Percentiles rank a stretch among this genome's conserved stretches.
Conservation (phyloP, 2,113 vertebrate species). For the Neopipo cinnamomea region DNA sequence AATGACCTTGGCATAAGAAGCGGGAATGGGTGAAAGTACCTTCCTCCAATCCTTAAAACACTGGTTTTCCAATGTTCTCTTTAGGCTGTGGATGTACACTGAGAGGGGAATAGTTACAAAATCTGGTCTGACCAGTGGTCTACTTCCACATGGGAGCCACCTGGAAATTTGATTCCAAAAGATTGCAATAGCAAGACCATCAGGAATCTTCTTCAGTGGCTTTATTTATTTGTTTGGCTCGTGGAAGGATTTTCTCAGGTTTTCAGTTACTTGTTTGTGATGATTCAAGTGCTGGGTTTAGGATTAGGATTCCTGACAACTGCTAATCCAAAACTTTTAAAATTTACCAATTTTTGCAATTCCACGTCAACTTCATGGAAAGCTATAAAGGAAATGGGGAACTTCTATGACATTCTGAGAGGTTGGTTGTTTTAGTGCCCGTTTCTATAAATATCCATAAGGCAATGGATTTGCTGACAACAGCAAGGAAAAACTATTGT, state of each 20-base stretch:
- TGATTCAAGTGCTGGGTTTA: not conserved
- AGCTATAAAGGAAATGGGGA: not conserved
- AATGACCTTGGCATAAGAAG: not conserved
- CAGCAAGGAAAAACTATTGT: not conserved
- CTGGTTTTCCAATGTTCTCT: not conserved
- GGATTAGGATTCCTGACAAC: not conserved
- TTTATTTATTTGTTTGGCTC: not conserved
- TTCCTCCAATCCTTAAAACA: not conserved
- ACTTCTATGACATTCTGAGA: not conserved
- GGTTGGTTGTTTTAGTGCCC: not conserved
- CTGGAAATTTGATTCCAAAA: not conserved
- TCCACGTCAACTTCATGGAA: fast-evolving
- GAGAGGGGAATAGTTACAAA: not conserved
- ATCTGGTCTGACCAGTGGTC: not conserved
- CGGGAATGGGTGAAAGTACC: not conserved
- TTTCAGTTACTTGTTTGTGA: not conserved
- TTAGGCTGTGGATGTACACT: not conserved
- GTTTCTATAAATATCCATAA: not conserved
- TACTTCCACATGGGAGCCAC: not conserved
- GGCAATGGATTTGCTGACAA: not conserved
- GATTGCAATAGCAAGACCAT: not conserved
- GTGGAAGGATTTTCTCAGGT: not conserved
- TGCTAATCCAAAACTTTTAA: not conserved
- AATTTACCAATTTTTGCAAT: not conserved
- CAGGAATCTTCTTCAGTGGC: not conserved